Conservation (phyloP, 2,797 vertebrate species). For the Aphelocoma californica region DNA sequence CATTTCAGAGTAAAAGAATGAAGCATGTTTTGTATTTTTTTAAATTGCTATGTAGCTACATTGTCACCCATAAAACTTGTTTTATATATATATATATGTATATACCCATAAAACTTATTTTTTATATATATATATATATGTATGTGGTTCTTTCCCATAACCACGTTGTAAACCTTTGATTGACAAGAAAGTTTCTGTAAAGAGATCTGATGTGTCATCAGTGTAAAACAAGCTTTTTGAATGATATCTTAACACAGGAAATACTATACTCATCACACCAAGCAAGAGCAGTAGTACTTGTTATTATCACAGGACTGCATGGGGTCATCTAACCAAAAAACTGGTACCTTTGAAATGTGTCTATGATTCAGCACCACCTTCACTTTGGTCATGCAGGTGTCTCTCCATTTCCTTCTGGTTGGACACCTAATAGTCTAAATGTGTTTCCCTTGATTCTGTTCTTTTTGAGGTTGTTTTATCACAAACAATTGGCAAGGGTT, state of each 20-base stretch:
- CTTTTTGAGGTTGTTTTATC: slow-evolving; percentile 60
- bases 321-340: background rate
- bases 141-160: background rate
- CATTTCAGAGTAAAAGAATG: background rate
- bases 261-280: background rate
- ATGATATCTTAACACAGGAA: slow-evolving; percentile 9
- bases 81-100: background rate
- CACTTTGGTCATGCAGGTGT: background rate
- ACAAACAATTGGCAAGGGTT: slow-evolving; percentile 42
- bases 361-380: background rate
- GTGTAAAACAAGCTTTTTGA: slow-evolving; percentile 41
- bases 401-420: background rate
- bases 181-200: slow-evolving; percentile 60
- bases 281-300: background rate
- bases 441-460: slow-evolving; percentile 3
- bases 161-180: slow-evolving; percentile 45
- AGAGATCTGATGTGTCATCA: slow-evolving; percentile 10
- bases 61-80: slow-evolving; percentile 27
- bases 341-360: background rate
- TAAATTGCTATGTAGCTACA: background rate
- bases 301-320: background rate
- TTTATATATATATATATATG: background rate
- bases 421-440: background rate
- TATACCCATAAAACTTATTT: slow-evolving; percentile 13
- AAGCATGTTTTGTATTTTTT: background rate